Evolutionary conservation across 2,797 vertebrate genomes (phyloP).

Genomic region (Anas bahamensis): DNA sequence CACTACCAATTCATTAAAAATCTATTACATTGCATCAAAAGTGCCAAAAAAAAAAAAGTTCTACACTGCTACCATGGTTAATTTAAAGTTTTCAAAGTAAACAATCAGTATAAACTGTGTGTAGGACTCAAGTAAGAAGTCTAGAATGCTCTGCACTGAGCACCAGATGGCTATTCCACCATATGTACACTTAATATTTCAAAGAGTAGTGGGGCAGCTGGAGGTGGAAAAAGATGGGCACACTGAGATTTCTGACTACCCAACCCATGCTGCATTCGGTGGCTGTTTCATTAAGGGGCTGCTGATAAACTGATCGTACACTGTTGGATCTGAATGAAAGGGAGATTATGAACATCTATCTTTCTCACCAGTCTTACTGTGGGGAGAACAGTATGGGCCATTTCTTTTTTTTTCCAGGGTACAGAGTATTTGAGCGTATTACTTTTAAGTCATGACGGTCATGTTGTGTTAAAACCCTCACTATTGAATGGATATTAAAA

Average conservation of each 20-base stretch:
- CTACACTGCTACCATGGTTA: not conserved
- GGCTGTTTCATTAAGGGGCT: not conserved
- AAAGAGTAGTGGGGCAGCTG: not conserved
- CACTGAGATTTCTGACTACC: not conserved
- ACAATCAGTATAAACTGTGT: not conserved
- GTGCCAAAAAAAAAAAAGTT: not conserved
- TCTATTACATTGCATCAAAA: not conserved
- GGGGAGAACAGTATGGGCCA: not conserved
- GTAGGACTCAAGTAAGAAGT: not conserved
- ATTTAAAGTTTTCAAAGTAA: not conserved
- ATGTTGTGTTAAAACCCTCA: not conserved
- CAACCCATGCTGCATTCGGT: not conserved
- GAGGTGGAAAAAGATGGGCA: not conserved
- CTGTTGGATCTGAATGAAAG: not conserved
- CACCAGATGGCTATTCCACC: not conserved
- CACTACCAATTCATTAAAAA: constrained; percentile 22
- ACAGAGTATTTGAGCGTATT: not conserved
- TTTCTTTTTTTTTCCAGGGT: not conserved
- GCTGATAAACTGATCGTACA: not conserved
- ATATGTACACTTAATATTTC: not conserved
- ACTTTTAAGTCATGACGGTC: not conserved
- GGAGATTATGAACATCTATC: not conserved
- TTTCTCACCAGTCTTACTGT: not conserved
- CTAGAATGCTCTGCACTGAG: not conserved
- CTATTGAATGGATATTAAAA: not conserved